Conservation (phyloP, 2,888 invertebrate species). For the Lapara coniferarum region DNA sequence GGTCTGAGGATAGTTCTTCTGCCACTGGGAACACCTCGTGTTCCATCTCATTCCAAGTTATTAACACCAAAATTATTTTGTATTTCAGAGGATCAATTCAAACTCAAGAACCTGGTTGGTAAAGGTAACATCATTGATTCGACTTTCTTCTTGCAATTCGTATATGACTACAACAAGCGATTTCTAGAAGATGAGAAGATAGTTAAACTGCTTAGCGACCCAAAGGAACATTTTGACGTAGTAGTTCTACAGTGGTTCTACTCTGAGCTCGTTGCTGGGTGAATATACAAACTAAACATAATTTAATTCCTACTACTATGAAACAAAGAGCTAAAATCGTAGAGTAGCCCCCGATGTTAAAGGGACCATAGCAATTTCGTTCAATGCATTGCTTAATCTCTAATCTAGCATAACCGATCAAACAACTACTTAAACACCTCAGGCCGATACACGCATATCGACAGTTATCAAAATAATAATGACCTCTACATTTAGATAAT, state of each 20-base stretch:
- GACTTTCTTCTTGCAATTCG: constrained; percentile 45
- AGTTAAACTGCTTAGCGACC: constrained; percentile 50
- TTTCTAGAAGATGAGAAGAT: constrained; percentile 48
- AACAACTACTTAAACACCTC: too few species aligned
- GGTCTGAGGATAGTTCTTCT: neutral
- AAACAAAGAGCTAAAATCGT: too few species aligned
- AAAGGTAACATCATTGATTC: constrained; percentile 49
- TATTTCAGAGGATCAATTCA: constrained; percentile 53
- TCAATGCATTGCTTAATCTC: too few species aligned
- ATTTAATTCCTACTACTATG: too few species aligned
- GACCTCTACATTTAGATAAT: too few species aligned
- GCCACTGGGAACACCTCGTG: too few species aligned
- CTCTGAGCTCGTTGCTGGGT: constrained; percentile 48
- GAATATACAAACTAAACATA: constrained; percentile 21
- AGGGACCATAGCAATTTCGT: too few species aligned
- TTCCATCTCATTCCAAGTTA: neutral
- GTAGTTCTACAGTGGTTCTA: constrained; percentile 66
- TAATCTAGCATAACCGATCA: neutral
- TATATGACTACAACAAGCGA: constrained; percentile 44
- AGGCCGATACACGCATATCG: too few species aligned
- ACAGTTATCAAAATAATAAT: too few species aligned
- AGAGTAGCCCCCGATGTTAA: too few species aligned
- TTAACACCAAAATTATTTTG: neutral
- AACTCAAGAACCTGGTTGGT: constrained; percentile 55
- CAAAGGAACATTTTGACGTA: constrained; percentile 57